Conservation (phyloP, 2,888 invertebrate genomes). For the Marronus borbonicus region DNA sequence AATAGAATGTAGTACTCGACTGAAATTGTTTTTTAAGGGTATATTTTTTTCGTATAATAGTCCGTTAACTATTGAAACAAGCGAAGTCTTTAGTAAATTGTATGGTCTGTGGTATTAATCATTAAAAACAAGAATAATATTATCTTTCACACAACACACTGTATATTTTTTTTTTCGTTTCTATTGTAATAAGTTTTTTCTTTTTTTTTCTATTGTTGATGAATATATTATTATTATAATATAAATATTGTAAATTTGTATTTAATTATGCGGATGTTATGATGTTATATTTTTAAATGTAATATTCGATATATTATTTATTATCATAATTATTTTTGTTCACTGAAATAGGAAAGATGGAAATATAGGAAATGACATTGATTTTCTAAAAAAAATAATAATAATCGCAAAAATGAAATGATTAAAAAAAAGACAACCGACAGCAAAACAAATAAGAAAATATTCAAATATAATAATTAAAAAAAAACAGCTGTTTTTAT, state of each 20-base stretch:
- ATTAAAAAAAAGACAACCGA: too few relatives aligned
- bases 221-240: constrained; percentile 42
- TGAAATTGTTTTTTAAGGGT: neutral
- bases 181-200: constrained; percentile 20
- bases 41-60: neutral
- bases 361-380: constrained; percentile 12
- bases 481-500: constrained; percentile 33
- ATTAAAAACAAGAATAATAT: constrained; percentile 35
- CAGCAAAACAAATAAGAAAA: neutral
- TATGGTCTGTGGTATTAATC: constrained; percentile 45
- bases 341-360: neutral
- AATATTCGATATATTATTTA: constrained; percentile 43
- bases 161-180: constrained; percentile 38
- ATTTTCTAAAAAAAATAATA: constrained; percentile 16
- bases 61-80: neutral
- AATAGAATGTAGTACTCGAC: neutral
- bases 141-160: constrained; percentile 41
- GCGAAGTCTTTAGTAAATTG: constrained; percentile 44
- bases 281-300: constrained; percentile 45
- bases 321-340: constrained; percentile 4
- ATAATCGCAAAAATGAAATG: neutral
- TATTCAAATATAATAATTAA: neutral
- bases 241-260: constrained; percentile 44
- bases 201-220: constrained; percentile 46
- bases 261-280: constrained; percentile 40